Base-by-base conservation (phyloP, 1,140 invertebrate genomes). In the Aphelenchoides besseyi region DNA sequence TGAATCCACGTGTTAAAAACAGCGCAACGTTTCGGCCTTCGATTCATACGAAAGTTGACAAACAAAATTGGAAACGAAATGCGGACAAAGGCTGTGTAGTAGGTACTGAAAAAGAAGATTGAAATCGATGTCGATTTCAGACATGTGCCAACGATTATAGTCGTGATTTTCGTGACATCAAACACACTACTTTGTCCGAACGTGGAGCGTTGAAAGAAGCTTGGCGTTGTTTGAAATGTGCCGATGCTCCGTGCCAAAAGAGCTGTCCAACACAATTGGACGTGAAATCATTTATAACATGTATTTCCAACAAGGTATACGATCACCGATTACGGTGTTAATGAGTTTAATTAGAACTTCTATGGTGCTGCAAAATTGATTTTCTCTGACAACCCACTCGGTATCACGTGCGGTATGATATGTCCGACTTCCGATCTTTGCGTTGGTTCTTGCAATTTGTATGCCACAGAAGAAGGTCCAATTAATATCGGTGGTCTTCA, bases 401-500 rank as follows among this genome's bases (percentile, higher is more conserved):
- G 87, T 28, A 87, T 98, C 0, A 96, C 94, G 0, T 98, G 95
- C 84, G 95, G 96, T 23, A 98, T 98, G 96, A 94, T 98, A 5
- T 98, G 95, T 82, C 95, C 96, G 2, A 98, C 95, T 0, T 95
- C 93, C 84, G 95, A 98, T 85, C 88, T 98, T 0, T 98, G 96
- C 85, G 94, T 97, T 1, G 95, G 95, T 0, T 93, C 94, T 0
- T 98, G 96, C 85, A 98, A 98, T 86, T 86, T 98, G 0, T 90
- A 92, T 79, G 95, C 94, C 0, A 89, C 90, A 2, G 95, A 98
- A 85, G 95, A 97, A 86, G 95, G 95, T 23, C 90, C 95, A 0
- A 98, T 98, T 72, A 98, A 98, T 82, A 98, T 98, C 82, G 95
- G 95, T 0, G 95, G 95, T 0, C 87, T 98, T 3, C 95, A 98